Conservation (phyloP, 2,888 invertebrate species). For the Graphium colonna region DNA sequence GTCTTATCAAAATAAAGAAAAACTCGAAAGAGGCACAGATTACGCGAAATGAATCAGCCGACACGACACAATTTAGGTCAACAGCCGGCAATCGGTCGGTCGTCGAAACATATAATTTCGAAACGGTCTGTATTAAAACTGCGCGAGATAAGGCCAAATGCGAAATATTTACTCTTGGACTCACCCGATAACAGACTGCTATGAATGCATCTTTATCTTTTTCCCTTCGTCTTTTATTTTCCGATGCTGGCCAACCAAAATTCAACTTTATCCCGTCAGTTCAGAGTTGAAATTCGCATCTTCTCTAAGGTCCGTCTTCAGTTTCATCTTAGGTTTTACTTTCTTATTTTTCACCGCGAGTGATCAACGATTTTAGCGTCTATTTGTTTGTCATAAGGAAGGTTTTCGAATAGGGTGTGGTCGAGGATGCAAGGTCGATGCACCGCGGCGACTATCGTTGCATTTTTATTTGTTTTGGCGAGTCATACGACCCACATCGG, state of each 20-base stretch:
- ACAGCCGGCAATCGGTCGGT: conserved; percentile 49
- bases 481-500: conserved; percentile 75
- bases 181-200: conserved; percentile 65
- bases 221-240: conserved; percentile 46
- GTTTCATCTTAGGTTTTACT: conserved; percentile 74
- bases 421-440: conserved; percentile 73
- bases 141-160: conserved; percentile 58
- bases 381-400: conserved; percentile 41
- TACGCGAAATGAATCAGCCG: conserved; percentile 32
- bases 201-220: conserved; percentile 72
- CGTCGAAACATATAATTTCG: conserved; percentile 62
- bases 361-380: conserved; percentile 44
- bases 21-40: conserved; percentile 14
- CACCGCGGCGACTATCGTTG: conserved; percentile 69
- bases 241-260: conserved; percentile 21
- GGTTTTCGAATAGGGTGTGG: conserved; percentile 35
- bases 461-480: conserved; percentile 78
- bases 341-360: conserved; percentile 68
- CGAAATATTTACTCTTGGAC: conserved; percentile 72
- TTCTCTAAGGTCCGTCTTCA: conserved; percentile 53
- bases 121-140: conserved; percentile 61
- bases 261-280: conserved; percentile 25
- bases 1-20: conserved; percentile 23
- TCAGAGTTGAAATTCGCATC: conserved; percentile 48
- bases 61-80: conserved; percentile 37